Percentiles rank a stretch among this genome's conserved stretches.
phyloP scores from a whole-genome alignment of 2,797 vertebrate species.

The Intellagama lesueurii region DNA sequence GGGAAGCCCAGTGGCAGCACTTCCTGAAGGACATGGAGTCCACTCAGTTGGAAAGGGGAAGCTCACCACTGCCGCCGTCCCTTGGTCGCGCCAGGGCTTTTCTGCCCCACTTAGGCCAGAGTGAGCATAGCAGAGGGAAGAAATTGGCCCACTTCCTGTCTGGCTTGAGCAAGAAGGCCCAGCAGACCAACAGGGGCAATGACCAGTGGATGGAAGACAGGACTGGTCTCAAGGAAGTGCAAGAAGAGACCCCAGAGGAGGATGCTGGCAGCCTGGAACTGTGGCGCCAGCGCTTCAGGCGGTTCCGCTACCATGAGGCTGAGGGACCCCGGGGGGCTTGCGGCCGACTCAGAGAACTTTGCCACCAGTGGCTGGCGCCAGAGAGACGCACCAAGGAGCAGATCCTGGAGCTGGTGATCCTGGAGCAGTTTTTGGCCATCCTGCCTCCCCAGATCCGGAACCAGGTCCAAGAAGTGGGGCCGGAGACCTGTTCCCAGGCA shows the following conservation, averaged over 20 bases:
- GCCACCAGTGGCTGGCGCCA: not conserved
- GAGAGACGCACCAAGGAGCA: not conserved
- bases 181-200: not conserved
- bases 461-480: not conserved
- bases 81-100: not conserved
- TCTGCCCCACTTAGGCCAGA: not conserved
- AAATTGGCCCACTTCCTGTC: not conserved
- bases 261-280: not conserved
- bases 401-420: conserved; percentile 1
- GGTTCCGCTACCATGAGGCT: not conserved
- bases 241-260: not conserved
- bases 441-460: not conserved
- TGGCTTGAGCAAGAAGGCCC: not conserved
- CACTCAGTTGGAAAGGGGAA: no score
- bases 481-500: not conserved
- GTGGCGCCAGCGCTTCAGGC: not conserved
- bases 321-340: not conserved
- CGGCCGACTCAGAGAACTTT: not conserved
- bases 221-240: no score
- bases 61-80: not conserved
- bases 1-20: not conserved
- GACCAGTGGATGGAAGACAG: no score
- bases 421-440: not conserved
- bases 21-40: not conserved
- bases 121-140: not conserved